phyloP scores from a whole-genome alignment of 2,888 invertebrate genomes.

The Tholera decimalis region DNA sequence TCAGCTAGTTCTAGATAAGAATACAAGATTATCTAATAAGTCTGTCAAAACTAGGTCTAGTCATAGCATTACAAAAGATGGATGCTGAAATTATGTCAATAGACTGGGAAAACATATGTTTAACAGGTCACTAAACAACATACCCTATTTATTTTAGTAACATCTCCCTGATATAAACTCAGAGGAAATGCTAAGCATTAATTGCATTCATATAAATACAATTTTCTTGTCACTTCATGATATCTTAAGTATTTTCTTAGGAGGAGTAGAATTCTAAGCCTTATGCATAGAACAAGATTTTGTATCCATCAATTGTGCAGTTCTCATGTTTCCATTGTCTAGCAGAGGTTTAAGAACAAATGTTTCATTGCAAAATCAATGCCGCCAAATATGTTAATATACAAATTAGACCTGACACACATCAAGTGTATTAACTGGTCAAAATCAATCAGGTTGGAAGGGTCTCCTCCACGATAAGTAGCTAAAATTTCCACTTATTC shows the following conservation, averaged over 20 bases:
- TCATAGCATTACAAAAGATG: background rate
- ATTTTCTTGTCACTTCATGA: slow-evolving; percentile 27
- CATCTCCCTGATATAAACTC: background rate
- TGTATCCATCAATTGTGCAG: background rate
- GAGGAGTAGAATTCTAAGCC: background rate
- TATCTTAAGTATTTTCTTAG: background rate
- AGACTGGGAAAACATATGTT: background rate
- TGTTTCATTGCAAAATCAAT: background rate
- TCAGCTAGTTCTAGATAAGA: too few species aligned
- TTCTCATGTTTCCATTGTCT: background rate
- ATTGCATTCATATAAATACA: slow-evolving; percentile 12
- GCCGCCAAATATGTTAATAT: background rate
- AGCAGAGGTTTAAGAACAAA: background rate
- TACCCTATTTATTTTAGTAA: background rate
- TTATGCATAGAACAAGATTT: background rate
- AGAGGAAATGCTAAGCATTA: slow-evolving; percentile 1
- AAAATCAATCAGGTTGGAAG: background rate
- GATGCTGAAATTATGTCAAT: background rate
- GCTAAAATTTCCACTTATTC: background rate
- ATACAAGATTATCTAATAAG: background rate
- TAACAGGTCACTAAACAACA: background rate
- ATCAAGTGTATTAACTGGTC: background rate
- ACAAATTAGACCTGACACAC: background rate
- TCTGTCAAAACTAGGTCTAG: background rate
- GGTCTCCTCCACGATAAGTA: background rate